A percentile compares a stretch with the other conserved stretches of the same genome.
These are phyloP conservation scores for Cichlasoma orientale DNA, from an alignment of 2,797 vertebrate genomes.

Conservation along the genomic window DNA sequence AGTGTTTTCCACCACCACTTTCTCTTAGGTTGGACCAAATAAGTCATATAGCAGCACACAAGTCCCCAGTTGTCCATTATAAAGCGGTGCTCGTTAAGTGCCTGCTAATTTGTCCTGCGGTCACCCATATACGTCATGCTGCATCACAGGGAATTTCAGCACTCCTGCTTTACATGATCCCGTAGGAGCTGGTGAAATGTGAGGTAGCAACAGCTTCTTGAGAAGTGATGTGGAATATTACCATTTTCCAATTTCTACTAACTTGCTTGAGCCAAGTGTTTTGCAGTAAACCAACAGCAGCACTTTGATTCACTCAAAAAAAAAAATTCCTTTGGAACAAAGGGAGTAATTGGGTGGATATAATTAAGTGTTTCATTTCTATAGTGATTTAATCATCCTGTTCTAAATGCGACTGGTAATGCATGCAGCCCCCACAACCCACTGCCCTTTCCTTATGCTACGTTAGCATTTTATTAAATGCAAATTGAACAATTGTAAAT, in stretches of 20 bases:
- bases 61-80: conserved; percentile 63
- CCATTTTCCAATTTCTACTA: conserved; percentile 30
- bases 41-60: conserved; percentile 32
- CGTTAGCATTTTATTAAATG: conserved; percentile 70
- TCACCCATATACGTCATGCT: conserved; percentile 55
- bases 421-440: conserved; percentile 19
- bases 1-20: conserved; percentile 60
- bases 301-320: conserved; percentile 25
- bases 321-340: conserved; percentile 43
- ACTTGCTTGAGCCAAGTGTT: conserved; percentile 30
- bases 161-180: conserved; percentile 18
- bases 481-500: conserved; percentile 64
- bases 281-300: conserved; percentile 18
- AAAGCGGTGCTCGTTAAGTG: conserved; percentile 55
- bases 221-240: conserved; percentile 34
- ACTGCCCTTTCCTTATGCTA: conserved; percentile 66
- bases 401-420: conserved; percentile 44
- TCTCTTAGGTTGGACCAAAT: conserved; percentile 46
- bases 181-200: conserved; percentile 36
- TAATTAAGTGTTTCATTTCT: conserved; percentile 59
- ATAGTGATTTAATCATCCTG: conserved; percentile 55
- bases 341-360: conserved; percentile 56
- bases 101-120: conserved; percentile 60
- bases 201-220: conserved; percentile 9
- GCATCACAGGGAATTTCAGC: conserved; percentile 55